These are phyloP conservation scores for Achatina immaculata DNA, from an alignment of 1,140 invertebrate genomes.

Conservation along the genomic window DNA sequence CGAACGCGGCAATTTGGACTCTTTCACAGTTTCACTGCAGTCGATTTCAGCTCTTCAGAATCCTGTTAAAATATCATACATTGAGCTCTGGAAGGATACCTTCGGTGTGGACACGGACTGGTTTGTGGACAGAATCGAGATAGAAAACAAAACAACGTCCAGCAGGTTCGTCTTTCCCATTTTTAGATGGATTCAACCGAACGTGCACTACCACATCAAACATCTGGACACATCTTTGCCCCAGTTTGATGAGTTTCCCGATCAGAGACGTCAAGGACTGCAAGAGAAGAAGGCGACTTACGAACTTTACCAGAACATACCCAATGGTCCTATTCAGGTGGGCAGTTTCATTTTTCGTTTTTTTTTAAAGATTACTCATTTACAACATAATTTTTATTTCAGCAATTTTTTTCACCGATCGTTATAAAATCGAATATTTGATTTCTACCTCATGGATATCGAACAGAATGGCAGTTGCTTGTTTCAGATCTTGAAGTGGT, in stretches of 20 bases:
- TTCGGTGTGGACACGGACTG: constrained; percentile 66
- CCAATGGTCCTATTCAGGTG: constrained; percentile 71
- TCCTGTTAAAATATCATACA: constrained; percentile 34
- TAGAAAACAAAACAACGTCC: constrained; percentile 62
- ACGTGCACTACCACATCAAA: constrained; percentile 67
- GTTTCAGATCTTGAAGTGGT: too few species aligned
- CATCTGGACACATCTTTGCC: constrained; percentile 71
- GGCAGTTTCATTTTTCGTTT: too few species aligned
- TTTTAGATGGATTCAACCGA: constrained; percentile 70
- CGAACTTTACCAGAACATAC: constrained; percentile 59
- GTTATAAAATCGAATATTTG: too few species aligned
- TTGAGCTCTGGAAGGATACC: constrained; percentile 70
- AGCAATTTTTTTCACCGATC: too few species aligned
- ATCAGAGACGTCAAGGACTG: constrained; percentile 69
- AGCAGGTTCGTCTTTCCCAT: constrained; percentile 69
- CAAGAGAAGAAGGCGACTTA: constrained; percentile 65
- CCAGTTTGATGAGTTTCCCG: constrained; percentile 66
- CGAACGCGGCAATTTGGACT: constrained; percentile 65
- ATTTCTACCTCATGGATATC: too few species aligned
- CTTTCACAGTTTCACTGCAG: constrained; percentile 52
- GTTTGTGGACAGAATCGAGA: constrained; percentile 69
- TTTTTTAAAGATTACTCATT: too few species aligned
- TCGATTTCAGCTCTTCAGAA: constrained; percentile 47
- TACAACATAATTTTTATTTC: too few species aligned
- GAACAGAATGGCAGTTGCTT: too few species aligned